A percentile compares a stretch with the other conserved stretches of the same genome.
phyloP scores from a whole-genome alignment of 2,797 vertebrate genomes.

The Poeciliopsis presidionis region DNA sequence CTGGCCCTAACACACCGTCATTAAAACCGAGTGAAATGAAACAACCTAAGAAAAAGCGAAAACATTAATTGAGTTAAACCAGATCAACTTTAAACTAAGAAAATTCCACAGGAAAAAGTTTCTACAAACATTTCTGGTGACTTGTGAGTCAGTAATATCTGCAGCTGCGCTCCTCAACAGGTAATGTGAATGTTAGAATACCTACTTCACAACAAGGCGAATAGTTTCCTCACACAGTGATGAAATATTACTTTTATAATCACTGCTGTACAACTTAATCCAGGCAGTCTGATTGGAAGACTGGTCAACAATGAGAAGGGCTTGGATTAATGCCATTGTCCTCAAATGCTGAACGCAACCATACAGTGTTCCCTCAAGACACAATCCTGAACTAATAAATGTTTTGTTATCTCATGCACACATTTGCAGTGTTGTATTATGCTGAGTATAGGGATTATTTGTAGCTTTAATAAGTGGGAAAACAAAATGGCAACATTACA shows the following conservation, averaged over 20 bases:
- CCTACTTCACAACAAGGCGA: neutral
- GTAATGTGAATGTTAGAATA: neutral
- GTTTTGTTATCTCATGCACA: neutral
- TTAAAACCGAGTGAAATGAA: no score
- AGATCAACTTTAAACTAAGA: neutral
- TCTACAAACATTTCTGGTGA: no score
- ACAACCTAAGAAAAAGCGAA: no score
- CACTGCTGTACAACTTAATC: neutral
- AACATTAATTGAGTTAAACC: neutral
- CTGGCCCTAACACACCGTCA: no score
- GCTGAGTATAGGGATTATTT: neutral
- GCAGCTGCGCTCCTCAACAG: neutral
- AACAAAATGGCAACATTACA: neutral
- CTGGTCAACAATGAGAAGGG: neutral
- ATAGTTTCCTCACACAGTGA: no score
- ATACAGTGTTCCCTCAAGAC: neutral
- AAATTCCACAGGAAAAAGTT: no score
- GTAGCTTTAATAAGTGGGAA: neutral
- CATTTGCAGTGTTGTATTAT: neutral
- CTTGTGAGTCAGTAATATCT: no score
- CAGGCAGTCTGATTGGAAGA: neutral
- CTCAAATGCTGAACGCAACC: neutral
- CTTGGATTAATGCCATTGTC: neutral
- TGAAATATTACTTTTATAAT: neutral
- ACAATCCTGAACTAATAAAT: neutral